Conservation (phyloP, 2,888 invertebrate species). For the Latheticus oryzae region DNA sequence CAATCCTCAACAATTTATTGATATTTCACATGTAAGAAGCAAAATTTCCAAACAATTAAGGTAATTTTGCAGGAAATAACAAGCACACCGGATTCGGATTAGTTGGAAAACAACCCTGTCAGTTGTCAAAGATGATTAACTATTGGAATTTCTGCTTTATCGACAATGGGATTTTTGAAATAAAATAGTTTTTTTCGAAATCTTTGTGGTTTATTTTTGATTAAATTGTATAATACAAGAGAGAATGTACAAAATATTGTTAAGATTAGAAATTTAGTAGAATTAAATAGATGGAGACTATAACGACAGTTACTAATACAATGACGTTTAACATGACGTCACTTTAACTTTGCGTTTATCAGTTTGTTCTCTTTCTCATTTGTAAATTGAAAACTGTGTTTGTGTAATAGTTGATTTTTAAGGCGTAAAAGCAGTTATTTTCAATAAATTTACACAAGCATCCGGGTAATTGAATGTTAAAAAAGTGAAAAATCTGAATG, state of each 20-base stretch:
- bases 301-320: no score
- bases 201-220: no score
- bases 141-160: constrained; percentile 4
- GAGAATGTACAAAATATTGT: no score
- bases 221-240: no score
- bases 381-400: constrained; percentile 19
- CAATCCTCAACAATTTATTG: not conserved
- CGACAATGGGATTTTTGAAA: not conserved
- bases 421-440: constrained; percentile 31
- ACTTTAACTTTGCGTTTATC: constrained; percentile 15
- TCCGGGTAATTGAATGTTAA: constrained; percentile 48
- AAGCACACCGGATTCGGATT: not conserved
- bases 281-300: no score
- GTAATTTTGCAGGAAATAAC: not conserved
- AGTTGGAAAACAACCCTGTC: constrained; percentile 1
- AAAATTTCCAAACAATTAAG: not conserved
- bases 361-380: constrained; percentile 10
- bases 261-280: no score
- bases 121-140: no score
- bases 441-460: constrained; percentile 42
- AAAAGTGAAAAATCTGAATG: constrained; percentile 13
- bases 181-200: no score
- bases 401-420: constrained; percentile 16
- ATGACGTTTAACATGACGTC: constrained; percentile 28
- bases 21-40: constrained; percentile 21